Evolutionary conservation across 2,113 vertebrate species (phyloP).

Genomic region (Anguilla japonica): DNA sequence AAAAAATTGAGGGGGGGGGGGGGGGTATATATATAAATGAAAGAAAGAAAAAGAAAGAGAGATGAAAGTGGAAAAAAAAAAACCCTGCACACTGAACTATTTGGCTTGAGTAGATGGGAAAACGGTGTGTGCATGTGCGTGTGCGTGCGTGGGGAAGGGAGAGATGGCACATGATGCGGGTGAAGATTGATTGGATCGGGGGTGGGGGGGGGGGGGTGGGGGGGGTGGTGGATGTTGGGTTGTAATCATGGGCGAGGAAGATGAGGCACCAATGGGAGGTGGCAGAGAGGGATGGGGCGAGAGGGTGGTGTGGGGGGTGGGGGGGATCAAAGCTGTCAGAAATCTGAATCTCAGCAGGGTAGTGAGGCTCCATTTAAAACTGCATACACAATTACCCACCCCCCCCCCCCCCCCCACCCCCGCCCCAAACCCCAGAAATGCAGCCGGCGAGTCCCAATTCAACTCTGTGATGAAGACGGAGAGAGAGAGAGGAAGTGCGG

Average conservation of each 20-base stretch:
- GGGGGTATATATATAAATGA: background rate
- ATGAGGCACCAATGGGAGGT: constrained; percentile 61
- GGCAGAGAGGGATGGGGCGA: constrained; percentile 56
- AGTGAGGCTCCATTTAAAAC: constrained; percentile 69
- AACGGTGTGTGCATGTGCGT: constrained; percentile 18
- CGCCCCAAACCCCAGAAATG: background rate
- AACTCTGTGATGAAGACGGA: background rate
- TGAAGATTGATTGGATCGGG: constrained; percentile 27
- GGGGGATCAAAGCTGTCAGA: constrained; percentile 67
- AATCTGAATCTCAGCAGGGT: constrained; percentile 76
- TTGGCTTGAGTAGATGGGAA: constrained; percentile 23
- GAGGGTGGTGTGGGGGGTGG: constrained; percentile 57
- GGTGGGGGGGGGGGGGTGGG: constrained; percentile 34
- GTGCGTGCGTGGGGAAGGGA: background rate
- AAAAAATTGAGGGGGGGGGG: background rate
- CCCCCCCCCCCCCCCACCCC: constrained; percentile 21
- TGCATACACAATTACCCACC: constrained; percentile 69
- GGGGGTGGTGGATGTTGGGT: constrained; percentile 46
- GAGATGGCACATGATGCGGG: constrained; percentile 8
- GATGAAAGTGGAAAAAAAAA: constrained; percentile 5
- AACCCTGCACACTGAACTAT: constrained; percentile 29
- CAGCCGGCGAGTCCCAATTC: background rate
- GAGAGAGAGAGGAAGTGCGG: background rate
- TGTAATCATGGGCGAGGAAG: constrained; percentile 68
- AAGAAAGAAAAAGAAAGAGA: background rate